These are phyloP conservation scores for Archocentrus centrarchus DNA, from an alignment of 2,113 vertebrate species.

Conservation along the genomic window DNA sequence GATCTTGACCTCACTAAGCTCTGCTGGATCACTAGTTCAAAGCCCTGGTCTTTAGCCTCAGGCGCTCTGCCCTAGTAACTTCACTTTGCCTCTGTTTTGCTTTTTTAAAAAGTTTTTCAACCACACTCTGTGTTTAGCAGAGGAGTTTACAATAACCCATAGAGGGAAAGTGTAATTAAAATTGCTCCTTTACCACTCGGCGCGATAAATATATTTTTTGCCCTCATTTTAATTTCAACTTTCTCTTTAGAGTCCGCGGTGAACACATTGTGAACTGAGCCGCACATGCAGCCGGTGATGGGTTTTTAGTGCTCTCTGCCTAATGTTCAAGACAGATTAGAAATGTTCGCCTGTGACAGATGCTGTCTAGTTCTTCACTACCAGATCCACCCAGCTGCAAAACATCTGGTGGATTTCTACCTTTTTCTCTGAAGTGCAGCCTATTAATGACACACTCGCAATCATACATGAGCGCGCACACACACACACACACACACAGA, in stretches of 20 bases:
- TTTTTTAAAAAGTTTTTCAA: conserved; percentile 16
- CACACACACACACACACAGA: conserved; percentile 2
- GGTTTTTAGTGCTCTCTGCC: conserved; percentile 78
- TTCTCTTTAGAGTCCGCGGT: conserved; percentile 22
- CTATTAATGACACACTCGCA: conserved; percentile 74
- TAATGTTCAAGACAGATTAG: conserved; percentile 88
- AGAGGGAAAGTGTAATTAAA: conserved; percentile 3
- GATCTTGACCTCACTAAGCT: conserved; percentile 73
- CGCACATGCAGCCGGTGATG: conserved; percentile 64
- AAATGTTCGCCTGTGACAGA: conserved; percentile 85
- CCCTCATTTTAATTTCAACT: conserved; percentile 40
- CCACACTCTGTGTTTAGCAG: background rate
- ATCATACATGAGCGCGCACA: conserved; percentile 21
- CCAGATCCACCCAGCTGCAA: conserved; percentile 86
- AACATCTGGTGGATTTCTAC: conserved; percentile 85
- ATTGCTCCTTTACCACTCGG: conserved; percentile 3
- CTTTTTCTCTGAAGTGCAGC: conserved; percentile 82
- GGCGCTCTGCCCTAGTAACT: conserved; percentile 90
- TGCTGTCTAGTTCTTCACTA: conserved; percentile 86
- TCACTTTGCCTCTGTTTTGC: conserved; percentile 85
- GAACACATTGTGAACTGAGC: conserved; percentile 53
- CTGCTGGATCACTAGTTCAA: conserved; percentile 72
- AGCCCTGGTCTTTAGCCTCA: conserved; percentile 81
- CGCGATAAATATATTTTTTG: conserved; percentile 27
- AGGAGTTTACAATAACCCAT: background rate